A percentile compares a stretch with the other conserved stretches of the same genome.
Evolutionary conservation across 2,797 vertebrate species (phyloP).

Genomic region (Neosilurus mollespiculum): DNA sequence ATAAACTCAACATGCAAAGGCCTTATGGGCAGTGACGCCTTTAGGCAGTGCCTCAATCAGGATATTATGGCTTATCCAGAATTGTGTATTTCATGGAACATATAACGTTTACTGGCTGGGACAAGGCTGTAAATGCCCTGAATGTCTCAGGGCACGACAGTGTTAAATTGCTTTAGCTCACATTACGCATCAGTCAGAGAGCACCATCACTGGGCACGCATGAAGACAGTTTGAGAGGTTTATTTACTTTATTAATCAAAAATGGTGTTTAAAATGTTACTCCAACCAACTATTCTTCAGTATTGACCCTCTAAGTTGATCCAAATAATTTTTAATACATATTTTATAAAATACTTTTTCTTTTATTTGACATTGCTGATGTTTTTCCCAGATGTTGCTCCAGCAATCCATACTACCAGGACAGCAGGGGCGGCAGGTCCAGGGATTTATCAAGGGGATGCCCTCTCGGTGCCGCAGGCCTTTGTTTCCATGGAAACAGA

Average conservation of each 20-base stretch:
- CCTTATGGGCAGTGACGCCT: too few relatives aligned
- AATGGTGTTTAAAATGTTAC: background rate
- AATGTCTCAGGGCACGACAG: background rate
- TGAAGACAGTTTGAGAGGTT: background rate
- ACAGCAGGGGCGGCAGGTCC: slow-evolving; percentile 56
- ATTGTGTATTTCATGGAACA: background rate
- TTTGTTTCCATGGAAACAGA: slow-evolving; percentile 72
- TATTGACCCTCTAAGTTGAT: background rate
- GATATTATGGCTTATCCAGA: background rate
- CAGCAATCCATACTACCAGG: slow-evolving; percentile 61
- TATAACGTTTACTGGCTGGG: background rate
- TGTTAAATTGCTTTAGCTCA: background rate
- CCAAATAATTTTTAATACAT: too few relatives aligned
- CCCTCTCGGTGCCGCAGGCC: slow-evolving; percentile 61
- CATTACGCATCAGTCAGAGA: background rate
- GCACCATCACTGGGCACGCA: background rate
- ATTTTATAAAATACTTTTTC: background rate
- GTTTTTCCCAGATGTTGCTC: slow-evolving; percentile 53
- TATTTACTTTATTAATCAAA: slow-evolving; percentile 6
- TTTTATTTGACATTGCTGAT: background rate
- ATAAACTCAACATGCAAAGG: too few relatives aligned
- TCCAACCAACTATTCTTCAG: background rate
- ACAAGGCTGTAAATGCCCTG: background rate
- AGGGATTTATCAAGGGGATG: slow-evolving; percentile 60
- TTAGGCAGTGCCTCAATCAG: too few relatives aligned